Evolutionary conservation across 1,140 invertebrate genomes (phyloP).

Genomic region (Sarcophaga peregrina): DNA sequence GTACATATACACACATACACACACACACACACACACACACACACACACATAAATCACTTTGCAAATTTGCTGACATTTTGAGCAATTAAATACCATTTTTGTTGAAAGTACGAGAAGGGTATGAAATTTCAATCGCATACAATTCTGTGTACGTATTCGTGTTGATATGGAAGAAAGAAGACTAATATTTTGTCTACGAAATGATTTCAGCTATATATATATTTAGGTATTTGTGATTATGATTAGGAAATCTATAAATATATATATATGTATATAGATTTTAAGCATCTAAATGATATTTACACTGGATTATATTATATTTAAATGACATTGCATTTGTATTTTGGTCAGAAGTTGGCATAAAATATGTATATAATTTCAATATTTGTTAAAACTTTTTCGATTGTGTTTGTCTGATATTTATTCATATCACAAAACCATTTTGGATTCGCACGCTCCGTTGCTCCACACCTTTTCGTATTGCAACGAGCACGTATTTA

Average conservation of each 20-base stretch:
- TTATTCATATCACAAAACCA: not conserved
- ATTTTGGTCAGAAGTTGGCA: not conserved
- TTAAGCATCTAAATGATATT: too few relatives aligned
- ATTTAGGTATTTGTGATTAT: too few relatives aligned
- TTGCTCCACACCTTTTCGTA: not conserved
- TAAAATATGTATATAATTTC: not conserved
- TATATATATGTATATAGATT: too few relatives aligned
- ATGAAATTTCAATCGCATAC: not conserved
- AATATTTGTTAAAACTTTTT: not conserved
- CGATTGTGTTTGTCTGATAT: constrained; percentile 1
- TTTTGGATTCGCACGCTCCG: not conserved
- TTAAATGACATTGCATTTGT: too few relatives aligned
- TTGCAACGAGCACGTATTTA: not conserved
- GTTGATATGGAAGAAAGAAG: too few relatives aligned
- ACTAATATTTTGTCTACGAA: too few relatives aligned
- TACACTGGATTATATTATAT: too few relatives aligned
- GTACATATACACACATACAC: not conserved
- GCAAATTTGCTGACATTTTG: not conserved
- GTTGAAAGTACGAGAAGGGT: not conserved
- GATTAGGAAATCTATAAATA: too few relatives aligned
- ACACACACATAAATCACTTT: not conserved
- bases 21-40: too few relatives aligned
- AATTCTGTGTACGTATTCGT: not conserved
- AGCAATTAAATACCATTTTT: not conserved
- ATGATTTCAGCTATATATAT: too few relatives aligned